Evolutionary conservation across 2,113 vertebrate genomes (phyloP).

Genomic region (Channa argus): DNA sequence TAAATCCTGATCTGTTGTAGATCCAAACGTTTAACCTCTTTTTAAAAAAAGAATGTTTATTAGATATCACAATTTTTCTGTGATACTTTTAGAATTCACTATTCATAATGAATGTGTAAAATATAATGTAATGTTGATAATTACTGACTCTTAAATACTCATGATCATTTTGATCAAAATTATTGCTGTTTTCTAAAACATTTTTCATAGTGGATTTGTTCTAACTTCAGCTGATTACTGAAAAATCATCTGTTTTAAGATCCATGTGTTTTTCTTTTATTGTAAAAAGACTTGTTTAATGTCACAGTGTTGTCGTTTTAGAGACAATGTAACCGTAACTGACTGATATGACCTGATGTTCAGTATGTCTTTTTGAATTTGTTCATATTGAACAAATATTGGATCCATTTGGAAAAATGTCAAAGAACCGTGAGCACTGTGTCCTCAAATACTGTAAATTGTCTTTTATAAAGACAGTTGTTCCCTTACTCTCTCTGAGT

Average conservation of each 20-base stretch:
- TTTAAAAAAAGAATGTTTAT: no score
- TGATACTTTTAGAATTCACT: neutral
- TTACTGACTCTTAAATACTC: neutral
- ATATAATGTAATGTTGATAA: neutral
- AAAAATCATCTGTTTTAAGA: neutral
- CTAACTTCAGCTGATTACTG: no score
- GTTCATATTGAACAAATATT: neutral
- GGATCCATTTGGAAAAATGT: neutral
- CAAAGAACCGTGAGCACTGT: neutral
- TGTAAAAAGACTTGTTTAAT: constrained; percentile 4
- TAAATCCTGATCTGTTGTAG: neutral
- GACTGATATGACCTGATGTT: neutral
- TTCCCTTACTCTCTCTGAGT: constrained; percentile 41
- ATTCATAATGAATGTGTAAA: neutral
- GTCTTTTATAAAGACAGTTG: constrained; percentile 50
- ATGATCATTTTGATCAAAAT: neutral
- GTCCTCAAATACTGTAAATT: neutral
- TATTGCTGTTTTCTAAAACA: neutral
- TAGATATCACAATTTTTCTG: no score
- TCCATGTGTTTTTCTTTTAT: constrained; percentile 9
- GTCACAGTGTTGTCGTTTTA: constrained; percentile 13
- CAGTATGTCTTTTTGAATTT: neutral
- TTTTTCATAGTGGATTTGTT: no score
- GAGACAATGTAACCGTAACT: neutral
- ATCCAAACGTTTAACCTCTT: neutral